Evolutionary conservation across 2,113 vertebrate species (phyloP), one percentile per base, ranked within the genome.

Genomic region (Coryphaenoides rupestris): DNA sequence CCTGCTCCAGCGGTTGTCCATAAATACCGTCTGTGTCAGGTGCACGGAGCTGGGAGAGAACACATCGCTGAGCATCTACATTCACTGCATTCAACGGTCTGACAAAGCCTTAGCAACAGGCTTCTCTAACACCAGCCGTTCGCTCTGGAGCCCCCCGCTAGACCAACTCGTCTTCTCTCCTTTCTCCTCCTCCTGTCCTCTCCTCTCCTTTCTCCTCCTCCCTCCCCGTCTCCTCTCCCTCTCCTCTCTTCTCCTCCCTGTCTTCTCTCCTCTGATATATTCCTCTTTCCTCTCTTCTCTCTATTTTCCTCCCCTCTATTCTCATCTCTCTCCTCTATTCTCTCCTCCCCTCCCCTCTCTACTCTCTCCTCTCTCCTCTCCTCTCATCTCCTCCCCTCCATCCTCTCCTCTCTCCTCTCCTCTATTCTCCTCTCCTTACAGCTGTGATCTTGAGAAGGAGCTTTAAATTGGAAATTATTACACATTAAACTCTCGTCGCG

Each of bases 401-500:
- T 9, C 10, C 28, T 33, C 28, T 33, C 28, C 6, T 26, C 24
- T 26, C 24, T 33, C 5, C 10, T 9, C 28, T 33, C 28, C 28
- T 33, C 28, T 33, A 3, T 33, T 33, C 28, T 33, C 28, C 28
- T 33, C 28, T 33, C 28, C 28, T 33, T 93, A 94, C 93, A 93
- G 93, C 90, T 85, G 84, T 93, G 94, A 95, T 98, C 95, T 94
- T 92, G 93, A 96, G 93, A 95, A 96, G 93, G 92, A 94, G 95
- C 93, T 95, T 96, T 95, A 98, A 98, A 98, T 98, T 98, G 96
- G 96, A 96, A 97, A 98, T 98, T 98, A 98, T 99, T 98, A 96
- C 96, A 97, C 97, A 98, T 99, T 98, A 98, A 96, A 95, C 92
- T 94, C 94, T 94, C 91, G 82, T 92, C 90, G 94, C 88, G 80